Evolutionary conservation across 1,140 invertebrate genomes (phyloP).

Genomic region (Hylaeus volcanicus): DNA sequence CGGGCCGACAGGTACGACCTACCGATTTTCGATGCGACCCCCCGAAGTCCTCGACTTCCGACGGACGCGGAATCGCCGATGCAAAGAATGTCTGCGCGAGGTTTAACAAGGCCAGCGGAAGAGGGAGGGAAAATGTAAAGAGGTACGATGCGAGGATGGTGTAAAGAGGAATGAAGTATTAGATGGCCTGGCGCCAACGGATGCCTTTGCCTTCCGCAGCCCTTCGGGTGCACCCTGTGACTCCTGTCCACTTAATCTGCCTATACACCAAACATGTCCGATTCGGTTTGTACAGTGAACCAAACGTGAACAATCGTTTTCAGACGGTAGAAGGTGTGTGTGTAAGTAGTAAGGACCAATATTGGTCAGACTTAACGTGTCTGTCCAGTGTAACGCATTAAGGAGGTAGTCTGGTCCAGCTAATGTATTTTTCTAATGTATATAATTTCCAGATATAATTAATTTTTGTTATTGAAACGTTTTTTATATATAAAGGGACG

Average conservation of each 20-base stretch:
- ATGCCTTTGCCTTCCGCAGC: conserved; percentile 45
- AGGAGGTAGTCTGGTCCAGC: no score
- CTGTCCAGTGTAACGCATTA: no score
- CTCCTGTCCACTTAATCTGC: neutral
- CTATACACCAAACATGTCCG: neutral
- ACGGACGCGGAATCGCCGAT: conserved; percentile 16
- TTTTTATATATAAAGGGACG: no score
- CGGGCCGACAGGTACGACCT: conserved; percentile 45
- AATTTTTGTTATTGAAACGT: no score
- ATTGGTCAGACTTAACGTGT: no score
- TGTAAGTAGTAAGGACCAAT: no score
- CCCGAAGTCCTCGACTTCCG: conserved; percentile 7
- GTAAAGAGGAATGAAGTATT: conserved; percentile 41
- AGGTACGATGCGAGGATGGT: conserved; percentile 14
- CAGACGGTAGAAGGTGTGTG: no score
- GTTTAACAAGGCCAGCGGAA: neutral
- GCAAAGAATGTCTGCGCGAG: conserved; percentile 7
- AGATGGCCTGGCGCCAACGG: conserved; percentile 59
- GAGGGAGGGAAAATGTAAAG: neutral
- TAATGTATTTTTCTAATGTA: no score
- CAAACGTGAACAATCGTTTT: no score
- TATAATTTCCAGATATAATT: no score
- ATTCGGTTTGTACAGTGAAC: no score
- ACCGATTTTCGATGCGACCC: conserved; percentile 36
- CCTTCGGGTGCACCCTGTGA: conserved; percentile 29